Evolutionary conservation across 30 jellyfish, hydroid and myxozoan genomes (phyloP), one percentile per base, ranked within the genome.

Genomic region (Clytia hemisphaerica): DNA sequence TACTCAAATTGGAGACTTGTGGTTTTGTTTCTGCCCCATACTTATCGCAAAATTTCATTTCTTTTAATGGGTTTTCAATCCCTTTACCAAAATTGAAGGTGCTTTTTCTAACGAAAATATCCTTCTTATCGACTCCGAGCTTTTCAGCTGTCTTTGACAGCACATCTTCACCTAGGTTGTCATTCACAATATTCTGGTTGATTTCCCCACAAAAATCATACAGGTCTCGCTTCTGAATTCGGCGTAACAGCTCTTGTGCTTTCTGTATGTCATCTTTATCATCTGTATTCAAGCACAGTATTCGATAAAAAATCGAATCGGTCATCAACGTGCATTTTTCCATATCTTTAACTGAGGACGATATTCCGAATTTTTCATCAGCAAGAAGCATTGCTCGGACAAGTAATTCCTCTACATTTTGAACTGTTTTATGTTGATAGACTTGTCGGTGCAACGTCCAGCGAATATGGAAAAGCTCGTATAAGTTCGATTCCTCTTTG

Each of bases 401-500:
- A 37, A 88, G 16, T 95, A 82, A 76, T 18, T 63, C 71, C 58
- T 66, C 96, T 3, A 85, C 44, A 36, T 71, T 65, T 73, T 70
- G 78, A 32, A 75, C 85, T 0, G 96, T 77, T 44, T 85, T 85
- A 40, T 85, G 96, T 37, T 85, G 96, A 64, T 85, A 85, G 5
- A 85, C 96, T 51, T 79, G 67, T 16, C 91, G 66, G 55, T 85
- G 96, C 42, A 85, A 66, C 71, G 82, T 72, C 37, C 58, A 57
- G 36, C 96, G 58, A 22, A 85, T 76, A 50, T 85, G 96, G 50
- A 85, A 85, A 90, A 85, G 61, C 26, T 85, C 96, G 48, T 85
- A 85, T 15, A 85, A 48, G 14, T 85, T 85, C 12, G 80, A 14
- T 35, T 29, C 37, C 24, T 64, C 97, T 83, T 87, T 87, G 74